Evolutionary conservation across 1,140 invertebrate species (phyloP), one percentile per base, ranked within the genome.

Genomic region (Potamilus streckersoni): DNA sequence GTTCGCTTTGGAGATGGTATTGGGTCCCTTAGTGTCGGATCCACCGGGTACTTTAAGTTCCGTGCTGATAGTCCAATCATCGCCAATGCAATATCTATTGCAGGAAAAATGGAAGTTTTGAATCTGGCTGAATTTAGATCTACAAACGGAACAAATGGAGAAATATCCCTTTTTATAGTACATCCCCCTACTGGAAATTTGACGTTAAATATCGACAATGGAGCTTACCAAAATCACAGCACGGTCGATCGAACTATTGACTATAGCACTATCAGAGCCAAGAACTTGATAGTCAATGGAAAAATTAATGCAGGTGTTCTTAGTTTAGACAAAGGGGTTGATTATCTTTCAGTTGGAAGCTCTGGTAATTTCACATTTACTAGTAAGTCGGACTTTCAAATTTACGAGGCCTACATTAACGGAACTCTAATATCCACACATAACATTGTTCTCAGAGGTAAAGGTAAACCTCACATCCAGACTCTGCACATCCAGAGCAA

Each of bases 91-190:
- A 69, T 83, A 27, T 66, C 78, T n/a, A 79, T 82, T 58, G 67
- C 71, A 0, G 84, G 83, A 17, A 74, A 79, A 69, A 79, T 82
- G 79, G 76, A 79, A 59, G 79, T 84, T 13, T 76, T 27, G 5
- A 82, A 82, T 65, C 62, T 82, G 59, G 82, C 69, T 19, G 76
- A 63, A 62, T 75, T 85, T 15, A 69, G 79, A 71, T 81, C 82
- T n/a, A 60, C 71, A 23, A 77, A 75, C 66, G 62, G 73, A 57
- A 55, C 76, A 64, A 76, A 74, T 38, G 60, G 57, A 20, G 74
- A 73, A 59, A 80, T 81, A 15, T 76, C 76, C 23, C 23, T 63
- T 14, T 79, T 82, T 74, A 71, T 71, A 8, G 71, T 85, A 13
- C 71, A 79, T 60, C 27, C 63, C 56, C 82, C 77, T 16, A 60